Evolutionary conservation across 2,113 vertebrate genomes (phyloP).

Genomic region (Tricholaema leucomelas): DNA sequence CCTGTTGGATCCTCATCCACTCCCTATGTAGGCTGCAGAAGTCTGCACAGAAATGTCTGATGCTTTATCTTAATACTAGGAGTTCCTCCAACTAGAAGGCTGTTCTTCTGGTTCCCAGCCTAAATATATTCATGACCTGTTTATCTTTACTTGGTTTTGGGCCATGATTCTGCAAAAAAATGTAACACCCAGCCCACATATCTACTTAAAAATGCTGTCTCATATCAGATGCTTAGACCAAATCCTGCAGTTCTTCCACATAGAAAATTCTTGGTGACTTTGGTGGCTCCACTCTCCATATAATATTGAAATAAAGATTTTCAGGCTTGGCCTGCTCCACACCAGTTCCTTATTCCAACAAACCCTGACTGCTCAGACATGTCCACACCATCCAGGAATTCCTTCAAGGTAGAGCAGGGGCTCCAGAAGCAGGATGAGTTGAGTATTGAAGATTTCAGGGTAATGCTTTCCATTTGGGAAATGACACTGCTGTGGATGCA

Average conservation of each 20-base stretch:
- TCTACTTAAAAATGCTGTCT: slow-evolving; percentile 31
- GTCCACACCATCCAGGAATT: background rate
- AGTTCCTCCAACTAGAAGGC: slow-evolving; percentile 3
- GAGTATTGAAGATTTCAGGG: background rate
- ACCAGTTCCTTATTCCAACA: background rate
- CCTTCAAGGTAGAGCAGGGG: background rate
- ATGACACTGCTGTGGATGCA: background rate
- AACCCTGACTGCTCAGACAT: background rate
- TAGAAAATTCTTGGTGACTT: background rate
- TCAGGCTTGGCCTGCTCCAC: background rate
- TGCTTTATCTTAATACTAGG: background rate
- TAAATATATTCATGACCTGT: slow-evolving; percentile 55
- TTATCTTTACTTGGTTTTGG: slow-evolving; percentile 39
- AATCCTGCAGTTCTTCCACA: background rate
- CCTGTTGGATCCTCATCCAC: background rate
- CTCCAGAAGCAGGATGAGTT: background rate
- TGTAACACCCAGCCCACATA: slow-evolving; percentile 45
- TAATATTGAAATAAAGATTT: background rate
- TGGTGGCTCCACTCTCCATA: background rate
- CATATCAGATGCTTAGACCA: background rate
- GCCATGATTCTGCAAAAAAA: slow-evolving; percentile 36
- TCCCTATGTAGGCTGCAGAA: background rate
- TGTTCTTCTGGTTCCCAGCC: slow-evolving; percentile 29
- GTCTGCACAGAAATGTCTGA: background rate
- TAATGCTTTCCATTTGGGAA: background rate